Conservation (phyloP, 2,113 vertebrate genomes). For the Ancistrus triradiatus region DNA sequence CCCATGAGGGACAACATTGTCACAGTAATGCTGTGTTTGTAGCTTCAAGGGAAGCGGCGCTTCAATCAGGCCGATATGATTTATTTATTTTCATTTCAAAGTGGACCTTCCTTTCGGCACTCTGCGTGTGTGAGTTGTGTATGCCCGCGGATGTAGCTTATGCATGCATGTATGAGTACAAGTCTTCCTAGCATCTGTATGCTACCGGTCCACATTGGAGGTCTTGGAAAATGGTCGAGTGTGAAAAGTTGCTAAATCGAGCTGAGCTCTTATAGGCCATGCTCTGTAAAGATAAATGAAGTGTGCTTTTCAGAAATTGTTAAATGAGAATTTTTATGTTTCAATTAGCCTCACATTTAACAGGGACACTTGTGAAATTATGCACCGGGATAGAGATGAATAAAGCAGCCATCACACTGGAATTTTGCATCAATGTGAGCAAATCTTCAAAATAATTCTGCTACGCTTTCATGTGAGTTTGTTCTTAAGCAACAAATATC, state of each 20-base stretch:
- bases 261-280: not conserved
- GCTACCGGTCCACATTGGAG: constrained; percentile 13
- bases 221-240: constrained; percentile 7
- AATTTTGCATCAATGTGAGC: too few relatives aligned
- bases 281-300: constrained; percentile 17
- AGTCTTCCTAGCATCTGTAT: constrained; percentile 3
- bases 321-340: constrained; percentile 13
- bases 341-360: constrained; percentile 15
- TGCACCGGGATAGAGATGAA: too few relatives aligned
- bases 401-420: too few relatives aligned
- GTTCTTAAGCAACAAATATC: too few relatives aligned
- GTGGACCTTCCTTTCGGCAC: constrained; percentile 17
- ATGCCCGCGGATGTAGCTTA: not conserved
- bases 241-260: constrained; percentile 13
- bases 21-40: constrained; percentile 34
- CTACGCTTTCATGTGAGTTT: too few relatives aligned
- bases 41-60: constrained; percentile 12
- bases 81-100: constrained; percentile 48
- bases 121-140: constrained; percentile 18
- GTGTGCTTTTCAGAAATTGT: constrained; percentile 1
- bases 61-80: constrained; percentile 47
- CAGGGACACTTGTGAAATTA: not conserved
- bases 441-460: too few relatives aligned
- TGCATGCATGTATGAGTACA: constrained; percentile 20
- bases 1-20: constrained; percentile 28